These are phyloP conservation scores for Oryzias sinensis DNA, from an alignment of 2,797 vertebrate species.

Conservation along the genomic window DNA sequence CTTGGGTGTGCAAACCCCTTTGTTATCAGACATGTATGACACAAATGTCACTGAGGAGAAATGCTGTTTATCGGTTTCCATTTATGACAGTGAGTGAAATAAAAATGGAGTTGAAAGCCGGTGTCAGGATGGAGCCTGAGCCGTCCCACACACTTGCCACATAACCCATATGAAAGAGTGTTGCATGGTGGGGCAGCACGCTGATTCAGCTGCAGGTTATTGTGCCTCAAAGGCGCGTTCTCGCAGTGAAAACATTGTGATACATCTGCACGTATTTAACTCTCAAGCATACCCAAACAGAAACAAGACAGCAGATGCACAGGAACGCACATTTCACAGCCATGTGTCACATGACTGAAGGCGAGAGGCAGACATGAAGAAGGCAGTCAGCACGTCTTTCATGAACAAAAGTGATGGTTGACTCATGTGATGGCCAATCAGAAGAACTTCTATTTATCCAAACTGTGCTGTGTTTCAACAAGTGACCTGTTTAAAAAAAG, in stretches of 20 bases:
- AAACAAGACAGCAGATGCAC: constrained; percentile 2
- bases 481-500: too few relatives aligned
- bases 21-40: too few relatives aligned
- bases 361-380: constrained; percentile 21
- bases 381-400: constrained; percentile 24
- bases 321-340: constrained; percentile 19
- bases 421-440: background rate
- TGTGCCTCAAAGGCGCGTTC: constrained; percentile 74
- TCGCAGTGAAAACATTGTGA: constrained; percentile 81
- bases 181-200: constrained; percentile 68
- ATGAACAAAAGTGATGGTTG: background rate
- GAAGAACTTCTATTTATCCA: too few relatives aligned
- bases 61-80: background rate
- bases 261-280: constrained; percentile 82
- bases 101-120: constrained; percentile 15
- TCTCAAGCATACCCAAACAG: constrained; percentile 32
- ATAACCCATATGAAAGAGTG: constrained; percentile 55
- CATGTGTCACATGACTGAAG: constrained; percentile 17
- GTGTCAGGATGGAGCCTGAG: constrained; percentile 17
- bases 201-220: constrained; percentile 83
- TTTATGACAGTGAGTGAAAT: background rate
- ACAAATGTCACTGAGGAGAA: too few relatives aligned
- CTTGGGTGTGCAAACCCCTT: too few relatives aligned
- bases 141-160: constrained; percentile 56
- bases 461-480: too few relatives aligned